Base-by-base conservation (phyloP, 2,888 invertebrate genomes). In the Leistus spinibarbis region DNA sequence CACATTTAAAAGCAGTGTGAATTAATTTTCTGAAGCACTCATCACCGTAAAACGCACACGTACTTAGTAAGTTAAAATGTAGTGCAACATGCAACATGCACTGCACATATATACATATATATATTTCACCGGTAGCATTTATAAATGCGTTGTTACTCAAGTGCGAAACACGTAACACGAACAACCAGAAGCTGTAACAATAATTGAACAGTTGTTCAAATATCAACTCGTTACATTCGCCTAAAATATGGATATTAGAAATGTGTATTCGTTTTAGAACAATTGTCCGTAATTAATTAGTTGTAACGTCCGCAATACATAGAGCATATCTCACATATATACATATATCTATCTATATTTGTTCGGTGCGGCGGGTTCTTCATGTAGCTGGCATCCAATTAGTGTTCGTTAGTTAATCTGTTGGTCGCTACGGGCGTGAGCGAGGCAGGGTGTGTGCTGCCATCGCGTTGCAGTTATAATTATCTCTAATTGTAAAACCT, bases 401-500 rank as follows among this genome's bases (percentile, higher is more conserved):
- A 83, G 82, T 81, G 80, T 79, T 82, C 83, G 82, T 84, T 84
- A 84, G 82, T 83, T 84, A 84, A 84, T 84, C 82, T 81, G 81
- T 78, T 79, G 79, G 79, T 81, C 82, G 79, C 82, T 81, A 81
- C 79, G 80, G 80, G 79, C 79, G 79, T 78, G 77, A 77, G 78
- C 76, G 79, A 76, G 76, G 76, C 67, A 67, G 76, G 73, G 69
- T 71, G 77, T 76, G 78, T 77, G 77, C 78, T 77, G 74, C 73
- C 77, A 79, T 79, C 78, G 79, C 78, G 79, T 80, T 81, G 82
- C 82, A 81, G 82, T 81, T 81, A 81, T 84, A 83, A 84, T 84
- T 83, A 84, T 83, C 82, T 82, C 83, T 84, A 84, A 84, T 84
- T 84, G 83, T 82, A 82, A 83, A 82, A 81, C 82, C 81, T 81